Base-by-base conservation (phyloP, 2,113 vertebrate species). In the Centrocercus urophasianus region DNA sequence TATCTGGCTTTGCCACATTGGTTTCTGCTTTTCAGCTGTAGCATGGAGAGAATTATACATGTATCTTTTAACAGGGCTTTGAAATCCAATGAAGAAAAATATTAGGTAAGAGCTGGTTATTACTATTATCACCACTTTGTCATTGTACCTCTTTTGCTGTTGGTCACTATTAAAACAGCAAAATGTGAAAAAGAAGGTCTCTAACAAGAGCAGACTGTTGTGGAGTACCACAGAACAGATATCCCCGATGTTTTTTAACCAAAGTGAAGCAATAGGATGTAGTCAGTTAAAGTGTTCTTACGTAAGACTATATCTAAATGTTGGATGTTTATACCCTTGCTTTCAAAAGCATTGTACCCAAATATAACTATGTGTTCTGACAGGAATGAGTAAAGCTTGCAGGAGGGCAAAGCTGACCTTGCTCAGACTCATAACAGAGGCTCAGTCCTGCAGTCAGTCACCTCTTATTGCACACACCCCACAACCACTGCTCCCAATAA, bases 191-290 rank as follows among this genome's bases (percentile, higher is more conserved):
- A 69, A 54, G n/a, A 28, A 6, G 1, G 1, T 34, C 50, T 81
- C 42, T 34, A 40, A 66, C 50, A 21, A 27, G 16, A 45, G 8
- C 32, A 43, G 6, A 8, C 32, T 71, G 25, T 40, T 83, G 42
- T 73, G 59, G 69, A 76, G 57, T 22, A 59, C 43, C 30, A 34
- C 18, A 50, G 59, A 91, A 40, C 64, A 34, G 36, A 72, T 0
- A 4, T 60, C 56, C 50, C 30, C 67, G 59, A 34, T 8, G 15
- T 12, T 83, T 83, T 85, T 77, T 52, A 88, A 80, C 57, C 27
- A 56, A 64, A 32, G 40, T 96, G 88, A 93, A 69, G 85, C 79
- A 95, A 96, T 43, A 89, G 89, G 94, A 88, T 95, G 72, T 22
- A 89, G 87, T 36, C 72, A 86, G 67, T 66, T 83, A 88, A 93